phyloP scores from a whole-genome alignment of 2,113 vertebrate genomes.

The Cisticola juncidis region DNA sequence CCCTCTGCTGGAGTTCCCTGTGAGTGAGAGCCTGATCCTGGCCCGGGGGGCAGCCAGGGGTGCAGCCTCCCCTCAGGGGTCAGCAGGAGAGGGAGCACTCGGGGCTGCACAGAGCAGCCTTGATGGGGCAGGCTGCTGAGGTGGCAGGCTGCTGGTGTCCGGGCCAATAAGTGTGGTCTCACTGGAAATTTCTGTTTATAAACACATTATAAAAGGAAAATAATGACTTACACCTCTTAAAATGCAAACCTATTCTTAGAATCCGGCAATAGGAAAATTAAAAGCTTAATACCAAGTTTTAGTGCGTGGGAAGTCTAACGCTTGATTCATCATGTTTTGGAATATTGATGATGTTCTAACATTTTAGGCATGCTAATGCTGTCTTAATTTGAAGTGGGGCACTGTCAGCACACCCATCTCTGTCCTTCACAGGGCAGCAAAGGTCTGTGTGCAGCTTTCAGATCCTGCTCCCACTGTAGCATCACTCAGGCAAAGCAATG shows the following conservation, averaged over 20 bases:
- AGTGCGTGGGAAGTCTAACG: background rate
- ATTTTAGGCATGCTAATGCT: background rate
- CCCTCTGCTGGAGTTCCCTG: conserved; percentile 93
- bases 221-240: background rate
- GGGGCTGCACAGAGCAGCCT: background rate
- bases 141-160: background rate
- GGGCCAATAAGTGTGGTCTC: background rate
- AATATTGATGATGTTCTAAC: background rate
- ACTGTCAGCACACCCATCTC: background rate
- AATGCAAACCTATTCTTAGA: background rate
- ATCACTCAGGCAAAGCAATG: background rate
- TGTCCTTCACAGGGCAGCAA: background rate
- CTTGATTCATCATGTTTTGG: background rate
- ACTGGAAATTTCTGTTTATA: background rate
- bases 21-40: conserved; percentile 65
- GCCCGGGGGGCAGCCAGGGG: background rate
- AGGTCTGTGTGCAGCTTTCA: background rate
- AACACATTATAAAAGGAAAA: background rate
- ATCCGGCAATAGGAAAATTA: background rate
- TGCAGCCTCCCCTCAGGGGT: background rate
- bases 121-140: background rate
- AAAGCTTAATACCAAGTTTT: background rate
- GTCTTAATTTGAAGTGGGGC: background rate
- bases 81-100: background rate
- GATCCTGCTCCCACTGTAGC: background rate